These are phyloP conservation scores for Tupaia chinensis DNA, from an alignment of 2,113 vertebrate species.

Conservation along the genomic window DNA sequence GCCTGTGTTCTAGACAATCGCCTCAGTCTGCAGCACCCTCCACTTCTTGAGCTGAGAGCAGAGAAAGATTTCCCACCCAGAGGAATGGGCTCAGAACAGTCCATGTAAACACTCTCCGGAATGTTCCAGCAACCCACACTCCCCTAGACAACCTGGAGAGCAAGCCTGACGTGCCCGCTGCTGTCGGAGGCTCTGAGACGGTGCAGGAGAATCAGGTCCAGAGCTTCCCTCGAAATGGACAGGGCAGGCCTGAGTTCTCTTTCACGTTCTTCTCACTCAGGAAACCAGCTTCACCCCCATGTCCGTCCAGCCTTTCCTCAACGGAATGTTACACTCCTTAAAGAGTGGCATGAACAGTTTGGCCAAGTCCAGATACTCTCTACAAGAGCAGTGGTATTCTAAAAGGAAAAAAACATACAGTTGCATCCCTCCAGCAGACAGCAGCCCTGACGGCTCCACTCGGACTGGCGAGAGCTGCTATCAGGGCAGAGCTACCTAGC, in stretches of 20 bases:
- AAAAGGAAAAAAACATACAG: neutral
- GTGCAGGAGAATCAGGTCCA: too few relatives aligned
- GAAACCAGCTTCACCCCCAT: conserved; percentile 28
- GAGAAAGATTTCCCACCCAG: conserved; percentile 58
- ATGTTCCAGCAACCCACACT: conserved; percentile 26
- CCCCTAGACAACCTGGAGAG: conserved; percentile 44
- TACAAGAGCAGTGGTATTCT: neutral
- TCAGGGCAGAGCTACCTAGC: conserved; percentile 47
- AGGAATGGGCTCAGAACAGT: conserved; percentile 49
- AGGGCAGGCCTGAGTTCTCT: neutral
- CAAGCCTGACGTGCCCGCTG: conserved; percentile 16
- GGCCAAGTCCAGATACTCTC: conserved; percentile 52
- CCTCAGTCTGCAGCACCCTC: conserved; percentile 79
- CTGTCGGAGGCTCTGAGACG: neutral
- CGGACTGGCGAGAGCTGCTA: neutral
- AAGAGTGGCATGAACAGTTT: conserved; percentile 18
- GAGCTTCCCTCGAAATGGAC: too few relatives aligned
- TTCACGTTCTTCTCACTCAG: conserved; percentile 3
- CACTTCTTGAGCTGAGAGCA: conserved; percentile 76
- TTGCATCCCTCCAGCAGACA: conserved; percentile 54
- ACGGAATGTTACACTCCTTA: conserved; percentile 40
- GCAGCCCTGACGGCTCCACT: conserved; percentile 36
- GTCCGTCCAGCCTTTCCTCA: neutral
- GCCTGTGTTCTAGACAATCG: conserved; percentile 82
- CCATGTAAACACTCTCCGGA: conserved; percentile 44